A percentile compares a stretch with the other conserved stretches of the same genome.
Evolutionary conservation across 2,797 vertebrate species (phyloP).

Genomic region (Takifugu ocellatus): DNA sequence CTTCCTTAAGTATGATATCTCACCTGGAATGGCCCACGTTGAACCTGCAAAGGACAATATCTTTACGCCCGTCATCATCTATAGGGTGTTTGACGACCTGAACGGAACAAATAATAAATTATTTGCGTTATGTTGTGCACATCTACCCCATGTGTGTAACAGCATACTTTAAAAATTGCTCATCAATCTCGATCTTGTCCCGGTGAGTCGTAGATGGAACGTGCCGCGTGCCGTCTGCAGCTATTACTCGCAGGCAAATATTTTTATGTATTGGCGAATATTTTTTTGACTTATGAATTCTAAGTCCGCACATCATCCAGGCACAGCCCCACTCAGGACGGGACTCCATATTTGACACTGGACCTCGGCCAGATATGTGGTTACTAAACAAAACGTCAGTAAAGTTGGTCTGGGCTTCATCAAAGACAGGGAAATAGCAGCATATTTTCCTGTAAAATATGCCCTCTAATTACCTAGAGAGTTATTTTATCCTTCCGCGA

Average conservation of each 20-base stretch:
- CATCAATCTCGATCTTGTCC: slow-evolving; percentile 1
- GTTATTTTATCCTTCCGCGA: slow-evolving; percentile 36
- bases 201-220: too few relatives aligned
- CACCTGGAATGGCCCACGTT: slow-evolving; percentile 44
- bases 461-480: slow-evolving; percentile 54
- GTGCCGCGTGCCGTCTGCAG: neutral
- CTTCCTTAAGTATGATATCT: slow-evolving; percentile 17
- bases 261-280: slow-evolving; percentile 53
- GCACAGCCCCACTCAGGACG: slow-evolving; percentile 48
- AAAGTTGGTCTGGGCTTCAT: slow-evolving; percentile 59
- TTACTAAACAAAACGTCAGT: slow-evolving; percentile 69
- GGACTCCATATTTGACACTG: slow-evolving; percentile 61
- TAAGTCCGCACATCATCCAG: slow-evolving; percentile 50
- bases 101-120: too few relatives aligned
- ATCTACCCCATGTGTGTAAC: slow-evolving; percentile 19
- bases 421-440: slow-evolving; percentile 52
- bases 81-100: slow-evolving; percentile 24
- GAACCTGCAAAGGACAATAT: slow-evolving; percentile 39
- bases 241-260: slow-evolving; percentile 31
- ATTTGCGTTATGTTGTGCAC: slow-evolving; percentile 2
- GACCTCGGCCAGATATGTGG: slow-evolving; percentile 61
- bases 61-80: slow-evolving; percentile 45
- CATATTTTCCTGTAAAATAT: slow-evolving; percentile 54
- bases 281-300: slow-evolving; percentile 54
- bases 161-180: slow-evolving; percentile 25